Percentiles rank a stretch among this genome's conserved stretches.
Conservation (phyloP, 2,888 invertebrate species). For the Trilocha varians region DNA sequence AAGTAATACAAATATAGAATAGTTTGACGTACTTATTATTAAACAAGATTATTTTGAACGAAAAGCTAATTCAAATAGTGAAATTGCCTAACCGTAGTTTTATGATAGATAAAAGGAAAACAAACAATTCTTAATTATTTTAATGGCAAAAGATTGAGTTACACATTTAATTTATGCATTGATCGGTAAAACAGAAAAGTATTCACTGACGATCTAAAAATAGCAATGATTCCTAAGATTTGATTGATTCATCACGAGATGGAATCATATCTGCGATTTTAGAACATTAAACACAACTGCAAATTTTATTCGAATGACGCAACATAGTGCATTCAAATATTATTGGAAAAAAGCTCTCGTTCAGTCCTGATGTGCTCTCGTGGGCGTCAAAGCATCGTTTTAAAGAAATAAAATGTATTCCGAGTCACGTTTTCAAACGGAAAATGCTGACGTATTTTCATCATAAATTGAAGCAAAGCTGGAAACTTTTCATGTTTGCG, state of each 20-base stretch:
- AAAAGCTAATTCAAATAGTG: too few relatives aligned
- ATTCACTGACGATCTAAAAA: not conserved
- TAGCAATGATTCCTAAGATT: not conserved
- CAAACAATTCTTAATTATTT: too few relatives aligned
- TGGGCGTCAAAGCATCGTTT: not conserved
- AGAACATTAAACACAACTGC: too few relatives aligned
- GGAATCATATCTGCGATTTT: not conserved
- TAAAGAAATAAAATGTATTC: not conserved
- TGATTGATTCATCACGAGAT: not conserved
- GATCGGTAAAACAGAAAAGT: too few relatives aligned
- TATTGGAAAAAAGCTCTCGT: not conserved
- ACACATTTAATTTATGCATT: too few relatives aligned
- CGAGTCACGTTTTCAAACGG: not conserved
- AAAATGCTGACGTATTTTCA: not conserved
- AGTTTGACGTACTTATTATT: too few relatives aligned
- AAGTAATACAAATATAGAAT: too few relatives aligned
- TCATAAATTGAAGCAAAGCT: not conserved
- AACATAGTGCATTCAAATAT: not conserved
- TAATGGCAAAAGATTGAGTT: too few relatives aligned
- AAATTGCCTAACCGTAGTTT: too few relatives aligned
- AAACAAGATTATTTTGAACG: too few relatives aligned
- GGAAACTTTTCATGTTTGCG: not conserved
- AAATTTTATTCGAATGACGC: not conserved
- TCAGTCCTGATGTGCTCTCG: not conserved
- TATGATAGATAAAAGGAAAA: too few relatives aligned